A percentile compares a stretch with the other conserved stretches of the same genome.
Conservation (phyloP, 2,888 invertebrate genomes). For the Steinernema carpocapsae region DNA sequence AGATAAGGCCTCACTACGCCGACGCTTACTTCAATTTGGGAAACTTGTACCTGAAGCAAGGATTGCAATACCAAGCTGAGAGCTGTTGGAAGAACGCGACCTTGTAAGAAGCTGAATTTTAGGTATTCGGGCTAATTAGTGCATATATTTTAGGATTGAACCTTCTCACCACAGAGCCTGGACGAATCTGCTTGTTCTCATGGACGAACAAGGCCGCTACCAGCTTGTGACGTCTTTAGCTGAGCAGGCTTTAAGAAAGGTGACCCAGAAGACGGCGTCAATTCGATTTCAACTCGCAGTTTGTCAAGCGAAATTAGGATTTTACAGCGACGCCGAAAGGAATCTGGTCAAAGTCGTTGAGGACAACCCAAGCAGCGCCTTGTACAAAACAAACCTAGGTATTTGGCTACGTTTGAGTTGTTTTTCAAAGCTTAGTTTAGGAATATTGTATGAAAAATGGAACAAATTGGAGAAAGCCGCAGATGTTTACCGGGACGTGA, state of each 20-base stretch:
- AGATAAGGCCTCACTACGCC: slow-evolving; percentile 81
- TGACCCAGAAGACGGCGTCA: slow-evolving; percentile 78
- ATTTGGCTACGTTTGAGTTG: slow-evolving; percentile 56
- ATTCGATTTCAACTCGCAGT: slow-evolving; percentile 87
- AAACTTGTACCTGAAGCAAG: slow-evolving; percentile 85
- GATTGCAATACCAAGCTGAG: slow-evolving; percentile 79
- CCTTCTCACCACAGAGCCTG: slow-evolving; percentile 84
- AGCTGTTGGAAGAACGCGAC: slow-evolving; percentile 84
- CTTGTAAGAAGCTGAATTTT: slow-evolving; percentile 71
- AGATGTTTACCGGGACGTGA: no score
- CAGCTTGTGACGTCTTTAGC: slow-evolving; percentile 79
- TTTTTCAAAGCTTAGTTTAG: slow-evolving; percentile 38
- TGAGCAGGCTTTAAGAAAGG: slow-evolving; percentile 76
- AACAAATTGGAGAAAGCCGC: slow-evolving; percentile 30
- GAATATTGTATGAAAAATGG: slow-evolving; percentile 52
- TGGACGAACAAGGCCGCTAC: slow-evolving; percentile 73
- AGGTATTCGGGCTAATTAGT: no score
- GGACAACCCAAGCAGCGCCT: slow-evolving; percentile 76
- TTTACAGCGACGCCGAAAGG: slow-evolving; percentile 81
- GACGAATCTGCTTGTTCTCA: slow-evolving; percentile 85
- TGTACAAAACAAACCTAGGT: slow-evolving; percentile 89
- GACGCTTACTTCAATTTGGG: slow-evolving; percentile 94
- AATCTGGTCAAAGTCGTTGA: slow-evolving; percentile 81
- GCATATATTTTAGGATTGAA: slow-evolving; percentile 68
- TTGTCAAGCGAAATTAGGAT: slow-evolving; percentile 82